These are phyloP conservation scores for Cranoglanis bouderius DNA, from an alignment of 2,113 vertebrate genomes.

Conservation along the genomic window DNA sequence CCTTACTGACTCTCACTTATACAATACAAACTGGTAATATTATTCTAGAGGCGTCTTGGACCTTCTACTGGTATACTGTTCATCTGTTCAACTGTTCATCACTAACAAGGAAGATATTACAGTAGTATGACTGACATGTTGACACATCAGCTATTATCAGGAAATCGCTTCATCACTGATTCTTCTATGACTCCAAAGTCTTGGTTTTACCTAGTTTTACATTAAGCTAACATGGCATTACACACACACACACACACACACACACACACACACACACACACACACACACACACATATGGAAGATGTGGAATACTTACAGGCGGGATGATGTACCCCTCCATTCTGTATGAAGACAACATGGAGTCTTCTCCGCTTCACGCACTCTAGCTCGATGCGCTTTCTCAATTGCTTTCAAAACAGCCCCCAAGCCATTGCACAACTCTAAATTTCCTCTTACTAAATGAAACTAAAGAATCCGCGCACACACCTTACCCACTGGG, in stretches of 20 bases:
- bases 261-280: neutral
- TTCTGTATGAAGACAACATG: slow-evolving; percentile 81
- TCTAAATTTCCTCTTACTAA: slow-evolving; percentile 79
- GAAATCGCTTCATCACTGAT: neutral
- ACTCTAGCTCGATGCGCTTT: slow-evolving; percentile 64
- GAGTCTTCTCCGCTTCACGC: slow-evolving; percentile 68
- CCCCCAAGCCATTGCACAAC: slow-evolving; percentile 79
- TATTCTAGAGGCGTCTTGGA: neutral
- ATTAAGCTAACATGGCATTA: neutral
- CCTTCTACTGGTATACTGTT: neutral
- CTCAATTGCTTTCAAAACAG: slow-evolving; percentile 78
- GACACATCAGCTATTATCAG: neutral
- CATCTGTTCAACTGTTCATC: no score
- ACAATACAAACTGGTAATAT: neutral
- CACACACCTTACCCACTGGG: slow-evolving; percentile 39
- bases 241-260: neutral
- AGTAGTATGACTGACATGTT: neutral
- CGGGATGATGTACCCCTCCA: slow-evolving; percentile 81
- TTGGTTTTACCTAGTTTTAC: neutral
- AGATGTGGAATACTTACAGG: slow-evolving; percentile 72
- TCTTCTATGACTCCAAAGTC: neutral
- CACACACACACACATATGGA: neutral
- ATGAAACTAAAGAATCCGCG: slow-evolving; percentile 64
- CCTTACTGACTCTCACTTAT: neutral
- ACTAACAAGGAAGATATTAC: neutral